Evolutionary conservation across 2,113 vertebrate genomes (phyloP), one percentile per base, ranked within the genome.

Genomic region (Ceyx melanurus): DNA sequence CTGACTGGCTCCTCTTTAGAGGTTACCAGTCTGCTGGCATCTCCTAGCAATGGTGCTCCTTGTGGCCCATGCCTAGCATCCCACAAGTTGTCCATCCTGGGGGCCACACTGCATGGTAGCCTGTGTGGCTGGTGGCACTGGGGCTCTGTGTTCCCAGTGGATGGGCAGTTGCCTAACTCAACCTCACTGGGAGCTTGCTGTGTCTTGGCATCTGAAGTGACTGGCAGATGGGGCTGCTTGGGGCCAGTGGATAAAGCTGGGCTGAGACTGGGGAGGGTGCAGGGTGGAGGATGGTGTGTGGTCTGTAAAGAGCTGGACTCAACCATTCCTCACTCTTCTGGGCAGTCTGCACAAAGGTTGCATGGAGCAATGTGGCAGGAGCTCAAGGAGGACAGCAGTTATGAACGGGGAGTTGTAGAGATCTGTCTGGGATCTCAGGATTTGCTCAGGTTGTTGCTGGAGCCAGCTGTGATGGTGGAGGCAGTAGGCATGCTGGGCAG

Each of bases 401-500:
- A n/a, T 74, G 79, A 64, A 50, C 1, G 2, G 40, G 57, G 57
- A 78, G 18, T 29, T 67, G 81, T 35, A 73, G 71, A 73, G 48
- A 40, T 84, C 92, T 26, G 15, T 5, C 79, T 91, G 88, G 54
- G 66, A 80, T 89, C 86, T 83, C 0, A 0, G 65, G 45, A 84
- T 82, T 71, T 89, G 81, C 81, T 86, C 0, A 2, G 54, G 73
- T 25, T 54, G 76, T 40, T 1, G 0, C 51, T 1, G 11, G 62
- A 94, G 84, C 64, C 74, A 29, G 67, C 87, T 26, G 5, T 51
- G 94, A 92, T 64, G 64, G 74, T 70, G 92, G 81, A 93, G 74
- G 64, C 86, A 46, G 70, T n/a, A 60, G 46, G 37, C 77, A n/a
- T 0, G 10, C 88, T 86, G 86, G 66, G 77, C 86, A 86, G 86